A percentile compares a stretch with the other conserved stretches of the same genome.
Evolutionary conservation across 2,113 vertebrate genomes (phyloP).

Genomic region (Talpa occidentalis): DNA sequence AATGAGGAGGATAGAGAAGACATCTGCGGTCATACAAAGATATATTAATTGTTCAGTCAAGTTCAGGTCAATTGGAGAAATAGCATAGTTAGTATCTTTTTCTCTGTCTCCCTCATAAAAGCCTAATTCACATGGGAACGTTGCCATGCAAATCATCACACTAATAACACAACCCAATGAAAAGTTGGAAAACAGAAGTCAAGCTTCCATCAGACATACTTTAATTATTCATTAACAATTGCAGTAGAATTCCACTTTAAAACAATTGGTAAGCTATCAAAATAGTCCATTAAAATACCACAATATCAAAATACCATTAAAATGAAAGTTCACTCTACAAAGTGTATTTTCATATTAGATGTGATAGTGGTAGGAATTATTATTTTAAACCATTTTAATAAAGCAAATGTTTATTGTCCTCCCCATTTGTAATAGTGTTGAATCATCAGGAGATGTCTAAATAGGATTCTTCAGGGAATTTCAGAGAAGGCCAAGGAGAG

Average conservation of each 20-base stretch:
- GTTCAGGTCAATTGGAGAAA: not conserved
- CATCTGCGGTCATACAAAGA: not conserved
- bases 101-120: not conserved
- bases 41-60: not conserved
- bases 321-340: not conserved
- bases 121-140: not conserved
- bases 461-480: not conserved
- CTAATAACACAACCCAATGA: not conserved
- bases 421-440: not conserved
- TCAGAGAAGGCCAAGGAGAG: not conserved
- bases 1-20: not conserved
- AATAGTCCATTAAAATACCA: slow-evolving; percentile 2
- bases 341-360: not conserved
- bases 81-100: not conserved
- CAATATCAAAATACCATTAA: not conserved
- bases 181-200: not conserved
- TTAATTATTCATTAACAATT: slow-evolving; percentile 46
- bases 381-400: not conserved
- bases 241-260: not conserved
- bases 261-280: not conserved
- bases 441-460: not conserved
- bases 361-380: not conserved
- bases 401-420: not conserved
- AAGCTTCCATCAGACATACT: not conserved
- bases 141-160: not conserved